These are phyloP conservation scores for Aspidiotus destructor DNA, from an alignment of 2,888 invertebrate species.

Conservation along the genomic window DNA sequence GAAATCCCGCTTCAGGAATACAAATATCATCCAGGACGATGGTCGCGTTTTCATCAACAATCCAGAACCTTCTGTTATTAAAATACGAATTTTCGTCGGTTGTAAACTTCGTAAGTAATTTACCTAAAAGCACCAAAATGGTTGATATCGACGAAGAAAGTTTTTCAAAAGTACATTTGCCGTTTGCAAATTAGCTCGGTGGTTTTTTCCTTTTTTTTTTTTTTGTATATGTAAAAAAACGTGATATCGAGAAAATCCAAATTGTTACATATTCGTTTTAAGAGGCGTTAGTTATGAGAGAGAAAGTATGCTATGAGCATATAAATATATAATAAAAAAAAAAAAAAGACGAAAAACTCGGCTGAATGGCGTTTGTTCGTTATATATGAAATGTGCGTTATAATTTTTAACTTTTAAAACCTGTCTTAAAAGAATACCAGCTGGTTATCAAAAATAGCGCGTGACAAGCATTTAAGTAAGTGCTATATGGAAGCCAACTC, in stretches of 20 bases:
- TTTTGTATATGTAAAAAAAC: background rate
- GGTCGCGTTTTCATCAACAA: no score
- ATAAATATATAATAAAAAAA: no score
- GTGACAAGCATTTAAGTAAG: conserved; percentile 19
- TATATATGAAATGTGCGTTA: conserved; percentile 2
- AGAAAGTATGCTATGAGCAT: background rate
- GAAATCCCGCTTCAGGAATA: no score
- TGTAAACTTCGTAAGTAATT: background rate
- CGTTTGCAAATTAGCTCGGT: conserved; percentile 1
- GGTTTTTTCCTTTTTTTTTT: background rate
- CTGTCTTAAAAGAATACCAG: conserved; percentile 22
- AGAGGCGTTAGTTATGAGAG: background rate
- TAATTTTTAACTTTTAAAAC: conserved; percentile 23
- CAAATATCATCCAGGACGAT: no score
- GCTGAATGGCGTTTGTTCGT: background rate
- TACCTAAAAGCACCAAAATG: background rate
- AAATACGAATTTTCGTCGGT: background rate
- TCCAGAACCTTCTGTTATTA: background rate
- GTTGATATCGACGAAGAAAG: conserved; percentile 1
- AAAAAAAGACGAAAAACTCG: background rate
- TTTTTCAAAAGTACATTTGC: background rate
- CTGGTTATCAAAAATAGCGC: conserved; percentile 25
- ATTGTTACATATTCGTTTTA: conserved; percentile 19
- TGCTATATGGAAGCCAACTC: no score
- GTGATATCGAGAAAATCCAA: conserved; percentile 22